These are phyloP conservation scores for Allobates femoralis DNA, from an alignment of 2,797 vertebrate species.

Conservation along the genomic window DNA sequence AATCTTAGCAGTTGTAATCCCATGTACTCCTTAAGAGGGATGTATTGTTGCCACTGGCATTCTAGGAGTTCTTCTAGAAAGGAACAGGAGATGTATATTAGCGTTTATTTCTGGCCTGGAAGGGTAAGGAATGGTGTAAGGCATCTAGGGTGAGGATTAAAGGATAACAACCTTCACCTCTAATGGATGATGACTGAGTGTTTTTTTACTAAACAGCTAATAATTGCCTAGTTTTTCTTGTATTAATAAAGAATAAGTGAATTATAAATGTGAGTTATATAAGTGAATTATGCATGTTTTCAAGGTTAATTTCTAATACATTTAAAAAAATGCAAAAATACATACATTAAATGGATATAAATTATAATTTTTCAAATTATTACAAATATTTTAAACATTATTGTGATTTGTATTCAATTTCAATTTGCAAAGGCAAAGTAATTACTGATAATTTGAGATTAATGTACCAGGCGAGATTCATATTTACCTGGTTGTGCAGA, in stretches of 20 bases:
- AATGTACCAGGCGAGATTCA: no score
- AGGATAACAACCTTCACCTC: conserved; percentile 15
- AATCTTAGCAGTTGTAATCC: conserved; percentile 27
- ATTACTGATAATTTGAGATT: no score
- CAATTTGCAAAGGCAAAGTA: no score
- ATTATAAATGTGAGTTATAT: background rate
- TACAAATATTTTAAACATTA: background rate
- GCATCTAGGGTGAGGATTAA: conserved; percentile 18
- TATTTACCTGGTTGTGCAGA: no score
- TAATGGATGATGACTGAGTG: background rate
- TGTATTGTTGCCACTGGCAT: conserved; percentile 20
- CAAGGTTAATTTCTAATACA: background rate
- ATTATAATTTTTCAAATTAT: background rate
- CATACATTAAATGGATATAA: background rate
- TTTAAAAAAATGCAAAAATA: background rate
- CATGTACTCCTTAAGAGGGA: conserved; percentile 5
- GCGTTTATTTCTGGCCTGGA: background rate
- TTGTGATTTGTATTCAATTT: background rate
- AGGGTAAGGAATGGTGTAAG: background rate
- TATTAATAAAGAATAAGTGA: no score
- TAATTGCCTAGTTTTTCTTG: no score
- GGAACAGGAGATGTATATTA: background rate
- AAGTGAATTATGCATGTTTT: background rate
- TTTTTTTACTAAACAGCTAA: background rate
- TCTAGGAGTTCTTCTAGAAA: background rate